These are phyloP conservation scores for Dipodomys ordii DNA, from an alignment of 2,113 vertebrate genomes.

Conservation along the genomic window DNA sequence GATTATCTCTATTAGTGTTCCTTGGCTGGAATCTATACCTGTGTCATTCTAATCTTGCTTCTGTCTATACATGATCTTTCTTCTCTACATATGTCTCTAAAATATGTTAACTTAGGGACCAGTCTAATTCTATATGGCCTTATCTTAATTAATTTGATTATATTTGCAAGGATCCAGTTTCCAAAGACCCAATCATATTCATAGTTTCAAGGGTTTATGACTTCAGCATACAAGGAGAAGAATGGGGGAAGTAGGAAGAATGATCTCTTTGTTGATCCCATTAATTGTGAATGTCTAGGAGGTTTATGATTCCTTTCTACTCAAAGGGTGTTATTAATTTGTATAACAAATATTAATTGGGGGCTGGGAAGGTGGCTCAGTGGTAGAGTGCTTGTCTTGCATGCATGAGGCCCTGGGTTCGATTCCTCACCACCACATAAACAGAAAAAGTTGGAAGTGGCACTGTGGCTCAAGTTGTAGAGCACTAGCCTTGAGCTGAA, in stretches of 20 bases:
- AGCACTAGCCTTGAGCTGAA: too few relatives aligned
- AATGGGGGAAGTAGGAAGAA: not conserved
- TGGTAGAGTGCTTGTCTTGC: too few relatives aligned
- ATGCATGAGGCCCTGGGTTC: too few relatives aligned
- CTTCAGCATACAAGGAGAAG: not conserved
- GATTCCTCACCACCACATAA: too few relatives aligned
- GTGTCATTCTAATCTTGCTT: not conserved
- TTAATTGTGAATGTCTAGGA: not conserved
- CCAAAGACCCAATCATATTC: not conserved
- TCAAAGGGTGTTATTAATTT: not conserved
- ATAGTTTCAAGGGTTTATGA: not conserved
- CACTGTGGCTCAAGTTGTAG: too few relatives aligned
- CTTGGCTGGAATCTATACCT: not conserved
- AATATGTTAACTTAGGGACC: not conserved
- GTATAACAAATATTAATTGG: not conserved
- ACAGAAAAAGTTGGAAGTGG: too few relatives aligned
- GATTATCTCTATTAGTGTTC: not conserved
- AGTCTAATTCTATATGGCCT: not conserved
- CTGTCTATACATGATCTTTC: not conserved
- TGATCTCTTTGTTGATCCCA: not conserved
- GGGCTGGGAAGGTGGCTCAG: too few relatives aligned
- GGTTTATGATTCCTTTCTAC: conserved; percentile 23
- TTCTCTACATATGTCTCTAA: not conserved
- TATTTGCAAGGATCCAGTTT: not conserved
- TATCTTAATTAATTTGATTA: not conserved